Conservation (phyloP, 2,797 vertebrate genomes). For the Jordanella pulchra region DNA sequence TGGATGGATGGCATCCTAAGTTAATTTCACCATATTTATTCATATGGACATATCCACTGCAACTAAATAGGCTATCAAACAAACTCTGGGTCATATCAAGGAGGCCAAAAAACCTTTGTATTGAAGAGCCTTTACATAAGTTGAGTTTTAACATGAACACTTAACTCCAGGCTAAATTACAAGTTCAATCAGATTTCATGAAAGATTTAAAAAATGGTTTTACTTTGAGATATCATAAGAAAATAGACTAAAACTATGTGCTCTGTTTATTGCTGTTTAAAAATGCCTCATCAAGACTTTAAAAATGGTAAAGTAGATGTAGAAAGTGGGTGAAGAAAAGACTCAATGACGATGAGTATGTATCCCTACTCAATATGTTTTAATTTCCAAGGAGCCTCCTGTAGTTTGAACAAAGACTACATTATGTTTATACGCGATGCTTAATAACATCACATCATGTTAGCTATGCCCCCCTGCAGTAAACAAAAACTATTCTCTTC, state of each 20-base stretch:
- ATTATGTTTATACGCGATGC: not conserved
- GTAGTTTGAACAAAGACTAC: conserved; percentile 2
- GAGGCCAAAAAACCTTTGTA: too few species aligned
- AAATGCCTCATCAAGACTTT: not conserved
- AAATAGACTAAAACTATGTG: not conserved
- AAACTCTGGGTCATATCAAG: too few species aligned
- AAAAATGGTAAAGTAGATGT: not conserved
- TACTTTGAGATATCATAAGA: not conserved
- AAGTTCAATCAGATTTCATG: not conserved
- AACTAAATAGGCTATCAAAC: not conserved
- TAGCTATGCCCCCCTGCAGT: conserved; percentile 33
- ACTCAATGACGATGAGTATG: not conserved
- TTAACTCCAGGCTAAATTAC: not conserved
- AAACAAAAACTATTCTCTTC: conserved; percentile 22
- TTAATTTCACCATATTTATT: not conserved
- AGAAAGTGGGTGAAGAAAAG: not conserved
- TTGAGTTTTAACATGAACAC: not conserved
- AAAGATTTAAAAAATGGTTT: not conserved
- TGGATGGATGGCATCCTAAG: too few species aligned
- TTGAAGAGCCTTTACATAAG: not conserved
- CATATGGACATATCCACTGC: not conserved
- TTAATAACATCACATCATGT: conserved; percentile 31
- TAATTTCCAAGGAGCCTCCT: conserved; percentile 15
- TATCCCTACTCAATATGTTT: not conserved
- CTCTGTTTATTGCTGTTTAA: not conserved